Conservation (phyloP, 2,797 vertebrate species). For the Phyllotis vaccarum region DNA sequence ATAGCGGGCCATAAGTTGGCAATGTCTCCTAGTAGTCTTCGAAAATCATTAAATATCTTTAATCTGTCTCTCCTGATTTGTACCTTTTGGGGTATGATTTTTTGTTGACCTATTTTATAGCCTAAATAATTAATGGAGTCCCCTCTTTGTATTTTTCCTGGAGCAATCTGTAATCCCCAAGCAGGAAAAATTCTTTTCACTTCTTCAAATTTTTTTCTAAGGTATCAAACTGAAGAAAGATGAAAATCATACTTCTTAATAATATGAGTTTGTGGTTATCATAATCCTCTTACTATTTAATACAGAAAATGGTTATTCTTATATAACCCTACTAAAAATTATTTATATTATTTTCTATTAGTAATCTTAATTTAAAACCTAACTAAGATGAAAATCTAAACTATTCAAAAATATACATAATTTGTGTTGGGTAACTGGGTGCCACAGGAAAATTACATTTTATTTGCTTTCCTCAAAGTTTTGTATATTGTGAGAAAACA, state of each 20-base stretch:
- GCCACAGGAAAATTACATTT: not conserved
- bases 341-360: not conserved
- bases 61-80: too few species aligned
- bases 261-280: not conserved
- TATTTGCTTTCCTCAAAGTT: not conserved
- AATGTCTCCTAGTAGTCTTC: too few species aligned
- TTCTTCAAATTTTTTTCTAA: too few species aligned
- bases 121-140: too few species aligned
- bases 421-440: not conserved
- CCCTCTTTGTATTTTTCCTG: too few species aligned
- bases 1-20: too few species aligned
- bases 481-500: constrained; percentile 4
- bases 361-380: not conserved
- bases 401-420: not conserved
- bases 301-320: not conserved
- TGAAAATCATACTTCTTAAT: not conserved
- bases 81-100: too few species aligned
- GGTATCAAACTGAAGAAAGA: not conserved
- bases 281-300: not conserved
- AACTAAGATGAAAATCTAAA: not conserved
- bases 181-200: too few species aligned
- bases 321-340: not conserved
- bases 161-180: too few species aligned
- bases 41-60: too few species aligned
- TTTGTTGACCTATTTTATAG: too few species aligned